These are phyloP conservation scores for Siderastrea radians DNA, from an alignment of 92 coral and sea anemone species.

Conservation along the genomic window DNA sequence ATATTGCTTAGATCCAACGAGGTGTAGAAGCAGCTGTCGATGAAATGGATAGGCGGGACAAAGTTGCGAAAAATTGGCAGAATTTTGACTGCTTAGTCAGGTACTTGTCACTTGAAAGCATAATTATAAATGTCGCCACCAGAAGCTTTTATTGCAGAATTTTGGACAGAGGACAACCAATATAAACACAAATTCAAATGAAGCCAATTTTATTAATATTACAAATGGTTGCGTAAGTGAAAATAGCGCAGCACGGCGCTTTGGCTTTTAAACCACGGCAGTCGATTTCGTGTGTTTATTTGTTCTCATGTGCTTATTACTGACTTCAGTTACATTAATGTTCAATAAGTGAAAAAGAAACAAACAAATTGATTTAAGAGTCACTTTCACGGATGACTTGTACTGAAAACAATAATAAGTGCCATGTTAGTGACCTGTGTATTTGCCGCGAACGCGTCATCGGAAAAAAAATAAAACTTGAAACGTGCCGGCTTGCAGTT, in stretches of 20 bases:
- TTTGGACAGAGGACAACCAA: background rate
- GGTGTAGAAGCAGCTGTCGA: background rate
- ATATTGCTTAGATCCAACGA: background rate
- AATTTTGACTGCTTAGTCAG: background rate
- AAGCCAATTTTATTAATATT: too few relatives aligned
- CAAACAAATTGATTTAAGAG: conserved; percentile 1
- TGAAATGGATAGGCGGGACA: background rate
- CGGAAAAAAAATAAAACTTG: too few relatives aligned
- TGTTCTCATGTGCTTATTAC: background rate
- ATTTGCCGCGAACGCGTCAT: background rate
- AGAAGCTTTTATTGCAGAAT: background rate
- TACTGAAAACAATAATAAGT: background rate
- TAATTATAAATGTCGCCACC: conserved; percentile 5
- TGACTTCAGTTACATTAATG: too few relatives aligned
- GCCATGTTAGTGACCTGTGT: background rate
- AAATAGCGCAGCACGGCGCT: background rate
- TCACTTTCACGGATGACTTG: conserved; percentile 2
- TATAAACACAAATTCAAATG: background rate
- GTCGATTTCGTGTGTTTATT: background rate
- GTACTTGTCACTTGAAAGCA: background rate
- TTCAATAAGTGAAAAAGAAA: background rate
- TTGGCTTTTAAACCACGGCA: background rate
- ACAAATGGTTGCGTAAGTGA: background rate
- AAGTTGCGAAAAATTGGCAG: background rate
- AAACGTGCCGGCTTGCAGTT: background rate